These are phyloP conservation scores for Serilophus lunatus DNA, from an alignment of 2,113 vertebrate genomes.

Conservation along the genomic window DNA sequence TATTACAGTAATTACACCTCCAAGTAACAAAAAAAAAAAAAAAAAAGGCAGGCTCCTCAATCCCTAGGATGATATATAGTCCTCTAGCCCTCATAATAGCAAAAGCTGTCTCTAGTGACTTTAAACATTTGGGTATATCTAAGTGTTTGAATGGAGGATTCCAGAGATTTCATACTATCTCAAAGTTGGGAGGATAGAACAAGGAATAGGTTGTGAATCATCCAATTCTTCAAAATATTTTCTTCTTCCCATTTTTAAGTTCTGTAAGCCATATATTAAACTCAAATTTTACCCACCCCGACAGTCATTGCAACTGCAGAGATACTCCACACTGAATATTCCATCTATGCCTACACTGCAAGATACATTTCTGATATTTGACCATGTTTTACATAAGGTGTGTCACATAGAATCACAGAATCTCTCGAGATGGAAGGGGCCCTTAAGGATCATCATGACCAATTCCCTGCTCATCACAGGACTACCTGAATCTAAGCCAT, in stretches of 20 bases:
- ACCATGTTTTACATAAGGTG: background rate
- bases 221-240: background rate
- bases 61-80: background rate
- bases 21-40: background rate
- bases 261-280: background rate
- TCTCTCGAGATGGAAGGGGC: background rate
- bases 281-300: background rate
- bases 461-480: background rate
- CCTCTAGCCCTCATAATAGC: background rate
- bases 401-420: background rate
- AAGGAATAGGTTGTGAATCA: conserved; percentile 9
- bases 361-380: background rate
- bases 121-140: background rate
- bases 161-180: background rate
- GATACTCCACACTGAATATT: background rate
- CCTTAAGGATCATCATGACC: background rate
- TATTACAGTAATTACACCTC: conserved; percentile 1
- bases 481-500: background rate
- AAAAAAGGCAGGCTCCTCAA: background rate
- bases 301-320: background rate
- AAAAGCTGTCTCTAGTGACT: background rate
- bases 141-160: background rate
- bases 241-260: background rate
- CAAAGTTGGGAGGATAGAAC: background rate
- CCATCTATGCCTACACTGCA: background rate